These are phyloP conservation scores for Deroptyus accipitrinus DNA, from an alignment of 2,113 vertebrate species.

Conservation along the genomic window DNA sequence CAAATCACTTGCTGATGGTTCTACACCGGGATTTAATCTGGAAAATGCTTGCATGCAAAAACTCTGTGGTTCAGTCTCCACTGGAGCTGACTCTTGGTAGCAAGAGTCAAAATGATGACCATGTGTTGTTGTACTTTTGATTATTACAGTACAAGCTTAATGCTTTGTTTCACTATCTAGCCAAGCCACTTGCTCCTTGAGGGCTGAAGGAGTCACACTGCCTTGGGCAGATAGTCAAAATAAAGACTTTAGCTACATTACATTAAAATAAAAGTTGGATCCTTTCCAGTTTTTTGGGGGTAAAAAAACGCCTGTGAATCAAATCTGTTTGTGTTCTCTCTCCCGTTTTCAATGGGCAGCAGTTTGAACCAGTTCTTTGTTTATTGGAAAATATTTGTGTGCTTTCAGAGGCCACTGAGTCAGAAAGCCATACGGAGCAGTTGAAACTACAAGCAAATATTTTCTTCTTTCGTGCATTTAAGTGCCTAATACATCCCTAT, in stretches of 20 bases:
- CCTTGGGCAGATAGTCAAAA: neutral
- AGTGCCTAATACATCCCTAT: slow-evolving; percentile 46
- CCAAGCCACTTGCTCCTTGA: neutral
- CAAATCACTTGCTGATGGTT: neutral
- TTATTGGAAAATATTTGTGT: slow-evolving; percentile 56
- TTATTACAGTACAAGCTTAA: neutral
- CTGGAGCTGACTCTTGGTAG: neutral
- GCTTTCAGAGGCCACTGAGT: slow-evolving; percentile 37
- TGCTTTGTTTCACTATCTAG: neutral
- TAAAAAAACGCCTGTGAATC: neutral
- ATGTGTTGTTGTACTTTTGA: neutral
- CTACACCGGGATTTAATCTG: neutral
- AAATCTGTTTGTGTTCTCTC: slow-evolving; percentile 10
- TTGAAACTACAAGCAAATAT: slow-evolving; percentile 45
- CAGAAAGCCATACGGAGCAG: neutral
- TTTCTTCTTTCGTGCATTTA: slow-evolving; percentile 42
- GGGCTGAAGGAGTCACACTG: neutral
- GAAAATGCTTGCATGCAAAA: neutral
- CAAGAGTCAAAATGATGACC: neutral
- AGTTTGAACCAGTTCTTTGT: slow-evolving; percentile 40
- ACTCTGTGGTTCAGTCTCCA: neutral
- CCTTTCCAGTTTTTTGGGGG: neutral
- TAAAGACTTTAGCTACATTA: neutral
- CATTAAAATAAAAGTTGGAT: neutral
- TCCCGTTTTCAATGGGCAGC: neutral